Base-by-base conservation (phyloP, 2,797 vertebrate genomes). In the Tarsius wallacei region DNA sequence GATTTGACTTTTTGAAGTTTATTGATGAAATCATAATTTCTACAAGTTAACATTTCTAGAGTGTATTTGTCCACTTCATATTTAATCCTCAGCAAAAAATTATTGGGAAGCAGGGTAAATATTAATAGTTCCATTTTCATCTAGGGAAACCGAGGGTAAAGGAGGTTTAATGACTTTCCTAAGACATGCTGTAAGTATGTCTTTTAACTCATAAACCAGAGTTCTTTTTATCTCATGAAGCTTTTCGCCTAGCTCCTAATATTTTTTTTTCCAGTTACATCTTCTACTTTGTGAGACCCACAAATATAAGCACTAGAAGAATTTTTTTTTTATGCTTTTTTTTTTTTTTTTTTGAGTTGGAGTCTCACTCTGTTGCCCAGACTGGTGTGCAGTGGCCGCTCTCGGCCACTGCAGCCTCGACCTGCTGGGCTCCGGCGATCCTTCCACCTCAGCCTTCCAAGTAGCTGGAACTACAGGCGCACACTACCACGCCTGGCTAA, bases 191-290 rank as follows among this genome's bases (percentile, higher is more conserved):
- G 0, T 8, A 33, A 51, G 2, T 82, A 31, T 6, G 16, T 85
- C 51, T 93, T 90, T 49, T 82, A 49, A 73, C 11, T 71, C 51
- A 86, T n/a, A 66, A 85, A 17, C 9, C 19, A 36, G 49, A 22
- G 26, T 66, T 59, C 42, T 77, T 87, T 73, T 93, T 85, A 80
- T 28, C 57, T 89, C 24, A 87, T 53, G 49, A 86, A 93, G 78
- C 16, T 92, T 88, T 68, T 42, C 1, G 22, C 13, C 28, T 61
- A 59, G 5, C n/a, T 93, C 36, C 24, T 36, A 71, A 84, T 80
- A 70, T 26, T 55, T 82, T 80, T 63, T 22, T 24, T 42, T 42
- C 42, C 51, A 86, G 33, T 59, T 47, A 90, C 86, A 74, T 74
- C 1, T 81, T 92, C 47, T 63, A 49, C 31, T 81, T 74, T 91